These are phyloP conservation scores for Crotalus horridus DNA, from an alignment of 2,113 vertebrate genomes.

Conservation along the genomic window DNA sequence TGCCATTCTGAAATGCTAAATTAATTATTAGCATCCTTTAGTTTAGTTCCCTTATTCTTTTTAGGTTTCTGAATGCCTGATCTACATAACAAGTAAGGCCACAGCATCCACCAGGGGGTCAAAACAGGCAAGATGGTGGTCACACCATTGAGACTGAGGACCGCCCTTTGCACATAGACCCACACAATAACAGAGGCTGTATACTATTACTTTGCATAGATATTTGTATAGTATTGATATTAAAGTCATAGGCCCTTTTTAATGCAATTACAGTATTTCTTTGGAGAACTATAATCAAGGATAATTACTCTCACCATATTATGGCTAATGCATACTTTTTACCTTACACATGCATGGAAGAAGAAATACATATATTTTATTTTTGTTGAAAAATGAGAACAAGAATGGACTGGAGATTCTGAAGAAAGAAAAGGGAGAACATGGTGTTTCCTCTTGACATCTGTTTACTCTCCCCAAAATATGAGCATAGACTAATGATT, in stretches of 20 bases:
- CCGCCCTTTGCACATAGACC: background rate
- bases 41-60: background rate
- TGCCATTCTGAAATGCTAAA: background rate
- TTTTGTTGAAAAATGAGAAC: background rate
- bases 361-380: background rate
- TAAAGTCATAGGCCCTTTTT: background rate
- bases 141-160: background rate
- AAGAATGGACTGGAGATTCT: background rate
- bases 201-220: background rate
- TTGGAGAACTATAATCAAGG: background rate
- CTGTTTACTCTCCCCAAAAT: background rate
- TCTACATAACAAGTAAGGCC: background rate
- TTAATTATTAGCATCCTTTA: background rate
- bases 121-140: background rate
- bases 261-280: background rate
- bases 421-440: background rate
- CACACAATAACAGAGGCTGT: background rate
- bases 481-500: background rate
- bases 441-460: background rate
- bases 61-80: background rate
- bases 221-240: background rate
- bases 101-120: background rate
- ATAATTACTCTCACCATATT: background rate
- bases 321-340: background rate
- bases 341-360: background rate